Percentiles rank a stretch among this genome's conserved stretches.
Conservation (phyloP, 2,888 invertebrate species). For the Allophyes oxyacanthae region DNA sequence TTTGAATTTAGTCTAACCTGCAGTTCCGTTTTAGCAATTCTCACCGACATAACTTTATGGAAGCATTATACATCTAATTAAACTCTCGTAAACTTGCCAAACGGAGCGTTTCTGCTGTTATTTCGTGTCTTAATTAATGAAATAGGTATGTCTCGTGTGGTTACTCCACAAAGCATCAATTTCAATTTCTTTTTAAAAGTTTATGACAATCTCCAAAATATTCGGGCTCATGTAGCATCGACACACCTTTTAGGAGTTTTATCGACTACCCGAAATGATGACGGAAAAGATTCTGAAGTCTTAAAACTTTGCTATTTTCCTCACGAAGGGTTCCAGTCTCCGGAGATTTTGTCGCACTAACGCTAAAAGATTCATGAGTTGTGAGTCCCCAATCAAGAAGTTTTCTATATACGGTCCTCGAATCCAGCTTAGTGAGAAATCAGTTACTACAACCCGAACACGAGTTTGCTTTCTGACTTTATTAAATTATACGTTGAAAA, state of each 20-base stretch:
- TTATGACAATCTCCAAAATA: constrained; percentile 12
- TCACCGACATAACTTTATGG: constrained; percentile 24
- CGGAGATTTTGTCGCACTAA: constrained; percentile 56
- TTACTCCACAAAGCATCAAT: constrained; percentile 2
- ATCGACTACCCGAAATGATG: constrained; percentile 56
- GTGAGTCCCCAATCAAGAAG: constrained; percentile 58
- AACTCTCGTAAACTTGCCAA: constrained; percentile 28
- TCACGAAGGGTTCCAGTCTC: constrained; percentile 58
- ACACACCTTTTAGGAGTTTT: constrained; percentile 42
- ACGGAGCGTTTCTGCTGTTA: constrained; percentile 23
- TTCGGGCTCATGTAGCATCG: constrained; percentile 2
- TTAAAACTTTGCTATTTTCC: constrained; percentile 62
- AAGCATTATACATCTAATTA: constrained; percentile 32
- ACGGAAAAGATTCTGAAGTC: constrained; percentile 55
- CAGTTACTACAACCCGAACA: constrained; percentile 20
- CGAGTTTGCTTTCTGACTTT: constrained; percentile 25
- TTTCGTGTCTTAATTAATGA: constrained; percentile 24
- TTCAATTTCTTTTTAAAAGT: constrained; percentile 1
- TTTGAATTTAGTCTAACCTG: constrained; percentile 21
- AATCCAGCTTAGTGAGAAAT: constrained; percentile 26
- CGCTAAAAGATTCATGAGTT: constrained; percentile 62
- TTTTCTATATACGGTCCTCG: constrained; percentile 41
- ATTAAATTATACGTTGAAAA: constrained; percentile 3
- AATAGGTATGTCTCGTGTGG: constrained; percentile 15
- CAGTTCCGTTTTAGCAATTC: constrained; percentile 11